phyloP scores from a whole-genome alignment of 1,140 invertebrate species.

The Nasonia vitripennis region DNA sequence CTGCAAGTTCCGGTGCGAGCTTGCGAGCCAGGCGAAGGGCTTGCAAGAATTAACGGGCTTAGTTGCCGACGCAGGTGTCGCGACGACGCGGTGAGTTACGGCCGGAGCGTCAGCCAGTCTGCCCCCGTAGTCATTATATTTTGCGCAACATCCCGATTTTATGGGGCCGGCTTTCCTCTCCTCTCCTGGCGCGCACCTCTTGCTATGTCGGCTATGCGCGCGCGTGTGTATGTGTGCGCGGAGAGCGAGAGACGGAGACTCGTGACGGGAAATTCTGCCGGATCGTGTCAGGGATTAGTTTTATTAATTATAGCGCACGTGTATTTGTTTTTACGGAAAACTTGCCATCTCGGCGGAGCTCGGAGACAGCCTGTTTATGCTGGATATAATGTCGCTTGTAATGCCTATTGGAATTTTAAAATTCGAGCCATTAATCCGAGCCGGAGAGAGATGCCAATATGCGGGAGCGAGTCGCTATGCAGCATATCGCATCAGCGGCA shows the following conservation, averaged over 20 bases:
- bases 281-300: neutral
- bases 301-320: neutral
- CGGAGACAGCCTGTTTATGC: neutral
- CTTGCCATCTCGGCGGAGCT: neutral
- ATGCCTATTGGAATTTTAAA: constrained; percentile 28
- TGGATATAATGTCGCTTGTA: neutral
- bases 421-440: constrained; percentile 35
- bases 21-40: neutral
- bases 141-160: constrained; percentile 76
- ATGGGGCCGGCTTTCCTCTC: constrained; percentile 63
- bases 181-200: no score
- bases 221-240: no score
- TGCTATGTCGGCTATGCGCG: no score
- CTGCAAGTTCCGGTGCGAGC: neutral
- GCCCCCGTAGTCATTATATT: constrained; percentile 70
- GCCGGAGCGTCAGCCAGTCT: constrained; percentile 67
- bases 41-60: constrained; percentile 74
- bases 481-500: constrained; percentile 55
- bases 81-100: constrained; percentile 54
- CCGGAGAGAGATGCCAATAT: constrained; percentile 41
- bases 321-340: neutral
- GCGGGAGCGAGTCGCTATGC: constrained; percentile 40
- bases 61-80: constrained; percentile 74
- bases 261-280: neutral
- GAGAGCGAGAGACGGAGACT: neutral